Base-by-base conservation (phyloP, 2,113 vertebrate genomes). In the Antennarius striatus region DNA sequence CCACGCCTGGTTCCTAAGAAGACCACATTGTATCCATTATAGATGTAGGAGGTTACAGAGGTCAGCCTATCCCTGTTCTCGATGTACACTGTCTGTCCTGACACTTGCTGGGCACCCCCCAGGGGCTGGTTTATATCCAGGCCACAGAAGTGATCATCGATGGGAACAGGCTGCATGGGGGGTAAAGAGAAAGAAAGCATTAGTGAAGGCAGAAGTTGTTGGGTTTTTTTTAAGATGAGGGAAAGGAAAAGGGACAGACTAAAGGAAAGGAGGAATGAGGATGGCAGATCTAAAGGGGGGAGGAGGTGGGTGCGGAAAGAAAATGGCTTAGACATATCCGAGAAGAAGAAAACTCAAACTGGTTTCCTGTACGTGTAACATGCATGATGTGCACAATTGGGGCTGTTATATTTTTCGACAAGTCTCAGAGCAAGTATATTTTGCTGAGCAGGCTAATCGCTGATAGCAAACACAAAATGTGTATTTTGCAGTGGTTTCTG, bases 91-190 rank as follows among this genome's bases (percentile, higher is more conserved):
- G 86, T 92, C 77, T 90, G 89, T 3, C 97, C 96, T 0, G 95
- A 93, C 83, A 99, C 95, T 0, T 97, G 93, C 29, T 89, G 92
- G 0, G 94, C 96, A 63, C 97, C 97, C 54, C 97, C 97, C 22
- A 99, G 91, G 0, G 97, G 97, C 84, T 99, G 97, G 92, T 99
- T 99, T 86, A 99, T 99, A 86, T 98, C 97, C 28, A 98, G 86
- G 63, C 97, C 97, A 0, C 97, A 99, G 92, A 99, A 99, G 50
- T 95, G 94, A 85, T 99, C 97, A 49, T 98, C 96, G 0, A 99
- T 99, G 67, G 96, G 96, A 51, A 99, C 96, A 4, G 97, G 97
- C 97, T 99, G 90, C 6, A 14, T n/a, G 56, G 61, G 16, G 49
- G 51, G 58, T 30, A 15, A 48, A 61, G 10, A 43, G 5, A 43